Evolutionary conservation across 2,888 invertebrate species (phyloP).

Genomic region (Sesia apiformis): DNA sequence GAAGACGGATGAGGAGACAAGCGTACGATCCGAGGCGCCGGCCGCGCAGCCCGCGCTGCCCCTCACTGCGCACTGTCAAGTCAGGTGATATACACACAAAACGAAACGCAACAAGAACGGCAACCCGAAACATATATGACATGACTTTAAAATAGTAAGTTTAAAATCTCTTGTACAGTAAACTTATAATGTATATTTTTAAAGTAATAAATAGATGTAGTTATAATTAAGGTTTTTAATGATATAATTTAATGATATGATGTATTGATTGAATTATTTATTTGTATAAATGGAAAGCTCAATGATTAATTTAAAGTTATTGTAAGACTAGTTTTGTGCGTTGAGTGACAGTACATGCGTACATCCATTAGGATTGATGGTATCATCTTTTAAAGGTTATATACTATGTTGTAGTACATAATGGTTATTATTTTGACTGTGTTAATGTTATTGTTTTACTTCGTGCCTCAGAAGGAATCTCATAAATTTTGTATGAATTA

Average conservation of each 20-base stretch:
- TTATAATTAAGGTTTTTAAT: conserved; percentile 32
- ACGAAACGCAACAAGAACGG: conserved; percentile 3
- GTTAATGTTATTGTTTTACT: conserved; percentile 60
- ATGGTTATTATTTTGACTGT: conserved; percentile 7
- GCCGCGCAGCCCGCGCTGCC: conserved; percentile 19
- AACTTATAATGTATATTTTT: conserved; percentile 16
- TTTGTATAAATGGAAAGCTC: conserved; percentile 73
- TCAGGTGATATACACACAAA: conserved; percentile 83
- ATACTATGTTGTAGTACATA: conserved; percentile 11
- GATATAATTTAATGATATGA: conserved; percentile 32
- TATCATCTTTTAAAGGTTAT: conserved; percentile 38
- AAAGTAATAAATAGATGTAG: conserved; percentile 8
- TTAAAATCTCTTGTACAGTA: conserved; percentile 35
- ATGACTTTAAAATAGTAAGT: conserved; percentile 8
- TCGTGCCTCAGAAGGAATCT: conserved; percentile 68
- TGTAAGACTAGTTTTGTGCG: conserved; percentile 55
- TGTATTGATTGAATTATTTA: conserved; percentile 59
- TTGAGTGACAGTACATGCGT: conserved; percentile 56
- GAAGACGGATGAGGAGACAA: conserved; percentile 48
- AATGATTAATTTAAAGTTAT: conserved; percentile 70
- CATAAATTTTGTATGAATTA: conserved; percentile 36
- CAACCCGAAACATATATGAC: conserved; percentile 10
- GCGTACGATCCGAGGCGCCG: conserved; percentile 18
- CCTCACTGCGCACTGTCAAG: conserved; percentile 78
- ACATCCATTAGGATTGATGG: too few species aligned